Percentiles rank a stretch among this genome's conserved stretches.
phyloP scores from a whole-genome alignment of 2,888 invertebrate genomes.

The Pomacea canaliculata region DNA sequence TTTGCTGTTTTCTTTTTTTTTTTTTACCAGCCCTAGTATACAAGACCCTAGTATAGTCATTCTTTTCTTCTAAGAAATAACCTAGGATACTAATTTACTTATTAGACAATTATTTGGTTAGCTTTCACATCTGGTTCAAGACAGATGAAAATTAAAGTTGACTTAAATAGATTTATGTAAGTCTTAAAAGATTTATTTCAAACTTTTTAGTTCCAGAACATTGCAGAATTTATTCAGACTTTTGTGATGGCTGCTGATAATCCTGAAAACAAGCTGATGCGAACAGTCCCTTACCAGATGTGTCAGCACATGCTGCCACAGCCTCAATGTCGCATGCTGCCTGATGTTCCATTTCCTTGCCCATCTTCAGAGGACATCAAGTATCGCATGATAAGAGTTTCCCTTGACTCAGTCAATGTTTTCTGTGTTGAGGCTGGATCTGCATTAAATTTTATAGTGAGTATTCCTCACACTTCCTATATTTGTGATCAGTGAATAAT shows the following conservation, averaged over 20 bases:
- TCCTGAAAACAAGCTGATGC: conserved; percentile 88
- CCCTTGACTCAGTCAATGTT: conserved; percentile 78
- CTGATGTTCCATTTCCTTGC: conserved; percentile 76
- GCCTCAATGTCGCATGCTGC: conserved; percentile 74
- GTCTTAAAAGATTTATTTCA: too few relatives aligned
- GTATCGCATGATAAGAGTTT: conserved; percentile 87
- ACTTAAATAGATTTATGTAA: too few relatives aligned
- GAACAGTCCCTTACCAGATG: conserved; percentile 78
- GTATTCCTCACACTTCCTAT: neutral
- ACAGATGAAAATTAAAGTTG: too few relatives aligned
- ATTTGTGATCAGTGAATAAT: too few relatives aligned
- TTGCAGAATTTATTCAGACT: conserved; percentile 89
- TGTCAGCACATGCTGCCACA: conserved; percentile 74
- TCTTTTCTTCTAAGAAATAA: too few relatives aligned
- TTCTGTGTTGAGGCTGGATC: conserved; percentile 91
- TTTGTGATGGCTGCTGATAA: conserved; percentile 87
- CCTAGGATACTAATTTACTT: too few relatives aligned
- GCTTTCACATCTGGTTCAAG: too few relatives aligned
- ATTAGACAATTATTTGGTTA: too few relatives aligned
- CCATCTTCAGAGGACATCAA: conserved; percentile 88
- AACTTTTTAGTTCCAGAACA: conserved; percentile 78
- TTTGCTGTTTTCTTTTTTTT: too few relatives aligned
- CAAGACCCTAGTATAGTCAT: too few relatives aligned
- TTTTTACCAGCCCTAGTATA: too few relatives aligned
- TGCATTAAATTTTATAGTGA: conserved; percentile 86